Evolutionary conservation across 1,140 invertebrate species (phyloP), one percentile per base, ranked within the genome.

Genomic region (Paramacrobiotus metropolitanus): DNA sequence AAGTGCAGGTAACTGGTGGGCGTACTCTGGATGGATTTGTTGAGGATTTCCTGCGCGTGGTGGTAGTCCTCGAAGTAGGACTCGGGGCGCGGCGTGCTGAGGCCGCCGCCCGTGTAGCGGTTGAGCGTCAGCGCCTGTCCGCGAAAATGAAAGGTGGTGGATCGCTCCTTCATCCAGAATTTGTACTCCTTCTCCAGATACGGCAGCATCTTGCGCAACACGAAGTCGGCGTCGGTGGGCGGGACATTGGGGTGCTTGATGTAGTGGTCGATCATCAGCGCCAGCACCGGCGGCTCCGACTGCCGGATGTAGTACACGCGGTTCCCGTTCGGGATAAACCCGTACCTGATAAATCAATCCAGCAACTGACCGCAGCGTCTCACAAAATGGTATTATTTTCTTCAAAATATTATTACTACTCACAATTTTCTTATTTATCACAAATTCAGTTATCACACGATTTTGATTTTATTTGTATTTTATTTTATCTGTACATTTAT

Each of bases 251-350:
- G 34, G 34, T 40, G 34, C 21, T 83, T 78, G 29, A 85, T 73
- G 68, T 91, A 88, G 21, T 81, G 75, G 64, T 89, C 80, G 1
- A 91, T 80, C 86, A 92, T 93, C 0, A 82, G 82, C 9, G 74
- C 82, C 4, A 93, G 73, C 31, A 92, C 76, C 0, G 89, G 89
- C 0, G 88, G 88, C 67, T 94, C 88, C 0, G 85, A 87, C 68
- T 84, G 76, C 76, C 77, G 74, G 78, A 77, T 72, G 69, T 91
- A 92, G 66, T 93, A 93, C 21, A 90, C 77, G 59, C 89, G 76
- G 0, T 86, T 86, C 0, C 88, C 89, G 67, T 94, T 93, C 0
- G 88, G 88, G 63, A 94, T 84, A 68, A 9, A n/a, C n/a, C 34
- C 34, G n/a, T 9, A 40, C n/a, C 34, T 40, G 34, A 40, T 9